Base-by-base conservation (phyloP, 2,797 vertebrate species). In the Cuculus canorus region DNA sequence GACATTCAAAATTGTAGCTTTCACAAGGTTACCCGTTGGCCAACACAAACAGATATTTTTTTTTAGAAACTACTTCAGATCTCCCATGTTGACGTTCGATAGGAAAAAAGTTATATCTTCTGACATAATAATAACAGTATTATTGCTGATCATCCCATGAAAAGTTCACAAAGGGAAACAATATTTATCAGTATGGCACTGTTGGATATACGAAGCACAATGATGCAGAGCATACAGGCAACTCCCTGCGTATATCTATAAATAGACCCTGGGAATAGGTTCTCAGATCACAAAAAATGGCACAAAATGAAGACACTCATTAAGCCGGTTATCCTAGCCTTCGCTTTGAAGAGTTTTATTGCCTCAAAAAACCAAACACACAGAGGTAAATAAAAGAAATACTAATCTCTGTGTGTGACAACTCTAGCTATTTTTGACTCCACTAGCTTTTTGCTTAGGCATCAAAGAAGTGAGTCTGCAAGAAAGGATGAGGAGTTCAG, bases 331-430 rank as follows among this genome's bases (percentile, higher is more conserved):
- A 33, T 35, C n/a, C 68, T 48, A 91, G 41, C 30, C 56, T 41
- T 87, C 91, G 43, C 39, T 61, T 53, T 57, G 48, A 76, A 82
- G n/a, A 59, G 10, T 53, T 59, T 64, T 86, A 66, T 56, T 80
- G 33, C 41, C 78, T 92, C 27, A 48, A 86, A 73, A 86, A 32
- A 77, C 27, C 25, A 77, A 39, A 61, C 4, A n/a, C 47, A 72
- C 11, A 41, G 47, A 94, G 13, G 13, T 39, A 10, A 39, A 10
- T 25, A 79, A 50, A 71, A 89, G 9, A 73, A 93, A 57, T 47
- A 27, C 7, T 64, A 27, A 35, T 70, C 27, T 81, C 50, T 28
- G 10, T 54, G 35, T 56, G 28, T 9, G 19, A 59, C 28, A 79
- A 6, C 17, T 54, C 6, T 27, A 80, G 28, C 13, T 81, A 47